Percentiles rank a stretch among this genome's conserved stretches.
These are phyloP conservation scores for Tupaia tana DNA, from an alignment of 2,113 vertebrate genomes.

Conservation along the genomic window DNA sequence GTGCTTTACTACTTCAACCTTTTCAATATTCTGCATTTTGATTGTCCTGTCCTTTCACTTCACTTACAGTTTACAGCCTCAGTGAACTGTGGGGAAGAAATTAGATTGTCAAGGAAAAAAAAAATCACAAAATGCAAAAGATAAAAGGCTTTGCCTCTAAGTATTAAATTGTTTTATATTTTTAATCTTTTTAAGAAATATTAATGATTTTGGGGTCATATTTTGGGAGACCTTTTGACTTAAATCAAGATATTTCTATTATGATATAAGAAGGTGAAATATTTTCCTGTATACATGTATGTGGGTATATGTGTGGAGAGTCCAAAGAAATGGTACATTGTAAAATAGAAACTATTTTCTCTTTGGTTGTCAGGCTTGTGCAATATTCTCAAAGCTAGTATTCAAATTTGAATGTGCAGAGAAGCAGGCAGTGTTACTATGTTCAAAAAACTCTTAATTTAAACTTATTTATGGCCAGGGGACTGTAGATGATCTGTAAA, in stretches of 20 bases:
- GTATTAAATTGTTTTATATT: background rate
- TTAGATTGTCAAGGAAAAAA: background rate
- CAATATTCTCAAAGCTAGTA: background rate
- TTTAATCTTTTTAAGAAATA: background rate
- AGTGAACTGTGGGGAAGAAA: constrained; percentile 55
- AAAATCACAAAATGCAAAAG: constrained; percentile 15
- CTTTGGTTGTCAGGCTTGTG: background rate
- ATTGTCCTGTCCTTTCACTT: constrained; percentile 68
- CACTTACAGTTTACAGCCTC: constrained; percentile 67
- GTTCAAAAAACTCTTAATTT: background rate
- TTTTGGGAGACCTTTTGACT: background rate
- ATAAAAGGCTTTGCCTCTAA: background rate
- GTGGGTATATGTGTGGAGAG: background rate
- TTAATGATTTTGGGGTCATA: background rate
- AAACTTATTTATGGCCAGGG: background rate
- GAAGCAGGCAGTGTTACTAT: background rate
- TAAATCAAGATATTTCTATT: background rate
- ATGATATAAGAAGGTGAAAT: background rate
- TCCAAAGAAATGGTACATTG: background rate
- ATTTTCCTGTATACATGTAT: background rate
- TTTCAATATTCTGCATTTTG: constrained; percentile 77
- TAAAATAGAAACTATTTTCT: background rate
- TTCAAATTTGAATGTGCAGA: background rate
- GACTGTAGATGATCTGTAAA: background rate
- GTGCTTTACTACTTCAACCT: constrained; percentile 81